Conservation (phyloP, 2,797 vertebrate genomes). For the Sylvia borin region DNA sequence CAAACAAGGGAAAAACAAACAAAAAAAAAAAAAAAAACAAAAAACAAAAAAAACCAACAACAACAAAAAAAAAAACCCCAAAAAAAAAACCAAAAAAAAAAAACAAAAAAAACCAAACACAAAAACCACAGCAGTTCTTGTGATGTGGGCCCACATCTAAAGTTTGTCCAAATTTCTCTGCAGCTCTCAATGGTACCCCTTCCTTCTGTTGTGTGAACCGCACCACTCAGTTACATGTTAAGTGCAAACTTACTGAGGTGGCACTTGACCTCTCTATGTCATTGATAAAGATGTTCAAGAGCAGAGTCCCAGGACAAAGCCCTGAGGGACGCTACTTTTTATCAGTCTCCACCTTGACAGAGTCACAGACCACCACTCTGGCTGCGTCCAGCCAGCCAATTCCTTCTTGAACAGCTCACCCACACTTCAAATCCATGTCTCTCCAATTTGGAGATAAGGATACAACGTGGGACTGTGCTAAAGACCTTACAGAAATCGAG, state of each 20-base stretch:
- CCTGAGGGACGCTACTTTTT: not conserved
- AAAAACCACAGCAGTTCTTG: too few relatives aligned
- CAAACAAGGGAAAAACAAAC: not conserved
- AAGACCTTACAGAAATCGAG: not conserved
- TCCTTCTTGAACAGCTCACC: not conserved
- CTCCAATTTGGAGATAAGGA: not conserved
- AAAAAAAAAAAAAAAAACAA: too few relatives aligned
- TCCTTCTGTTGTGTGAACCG: not conserved
- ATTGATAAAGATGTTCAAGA: not conserved
- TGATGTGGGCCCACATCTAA: not conserved
- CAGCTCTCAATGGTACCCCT: not conserved
- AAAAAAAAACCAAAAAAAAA: too few relatives aligned
- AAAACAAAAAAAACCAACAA: too few relatives aligned
- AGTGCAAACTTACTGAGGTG: not conserved
- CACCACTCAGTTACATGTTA: not conserved
- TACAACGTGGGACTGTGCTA: accelerated
- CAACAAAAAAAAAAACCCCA: too few relatives aligned
- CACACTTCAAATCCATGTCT: not conserved
- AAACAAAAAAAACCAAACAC: too few relatives aligned
- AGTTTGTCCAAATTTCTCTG: not conserved
- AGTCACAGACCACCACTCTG: not conserved
- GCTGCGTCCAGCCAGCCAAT: not conserved
- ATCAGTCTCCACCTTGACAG: not conserved
- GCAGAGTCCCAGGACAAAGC: not conserved
- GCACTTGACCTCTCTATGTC: not conserved